These are phyloP conservation scores for Chromis chromis DNA, from an alignment of 2,797 vertebrate genomes.

Conservation along the genomic window DNA sequence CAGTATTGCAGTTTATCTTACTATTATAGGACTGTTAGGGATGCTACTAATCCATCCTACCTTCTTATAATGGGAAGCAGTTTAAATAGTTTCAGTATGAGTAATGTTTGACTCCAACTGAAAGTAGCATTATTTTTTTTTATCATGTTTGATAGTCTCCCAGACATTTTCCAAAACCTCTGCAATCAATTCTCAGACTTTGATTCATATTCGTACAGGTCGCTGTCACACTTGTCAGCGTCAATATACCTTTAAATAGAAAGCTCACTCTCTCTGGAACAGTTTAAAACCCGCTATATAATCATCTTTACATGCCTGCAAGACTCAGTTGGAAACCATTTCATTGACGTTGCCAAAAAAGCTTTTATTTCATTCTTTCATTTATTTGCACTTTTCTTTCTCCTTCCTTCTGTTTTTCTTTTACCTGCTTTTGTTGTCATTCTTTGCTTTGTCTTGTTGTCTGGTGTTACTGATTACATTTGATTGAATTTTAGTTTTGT, in stretches of 20 bases:
- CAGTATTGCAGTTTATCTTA: not conserved
- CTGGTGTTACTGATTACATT: not conserved
- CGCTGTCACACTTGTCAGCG: not conserved
- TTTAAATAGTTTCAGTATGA: not conserved
- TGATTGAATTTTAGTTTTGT: conserved; percentile 1
- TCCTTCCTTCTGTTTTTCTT: not conserved
- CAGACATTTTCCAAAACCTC: not conserved
- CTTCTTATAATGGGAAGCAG: not conserved
- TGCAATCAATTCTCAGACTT: not conserved
- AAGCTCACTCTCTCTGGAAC: not conserved
- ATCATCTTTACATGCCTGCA: not conserved
- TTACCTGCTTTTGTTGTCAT: not conserved
- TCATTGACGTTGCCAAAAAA: not conserved
- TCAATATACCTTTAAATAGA: conserved; percentile 9
- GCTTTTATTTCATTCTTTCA: conserved; percentile 3
- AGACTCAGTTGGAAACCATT: not conserved
- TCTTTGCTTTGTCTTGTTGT: not conserved
- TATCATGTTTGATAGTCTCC: not conserved
- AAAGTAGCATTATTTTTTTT: not conserved
- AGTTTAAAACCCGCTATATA: not conserved
- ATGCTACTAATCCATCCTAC: not conserved
- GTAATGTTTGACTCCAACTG: not conserved
- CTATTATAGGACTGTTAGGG: not conserved
- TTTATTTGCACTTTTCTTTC: not conserved
- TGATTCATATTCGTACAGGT: not conserved